Evolutionary conservation across 2,888 invertebrate genomes (phyloP).

Genomic region (Atrina japonica): DNA sequence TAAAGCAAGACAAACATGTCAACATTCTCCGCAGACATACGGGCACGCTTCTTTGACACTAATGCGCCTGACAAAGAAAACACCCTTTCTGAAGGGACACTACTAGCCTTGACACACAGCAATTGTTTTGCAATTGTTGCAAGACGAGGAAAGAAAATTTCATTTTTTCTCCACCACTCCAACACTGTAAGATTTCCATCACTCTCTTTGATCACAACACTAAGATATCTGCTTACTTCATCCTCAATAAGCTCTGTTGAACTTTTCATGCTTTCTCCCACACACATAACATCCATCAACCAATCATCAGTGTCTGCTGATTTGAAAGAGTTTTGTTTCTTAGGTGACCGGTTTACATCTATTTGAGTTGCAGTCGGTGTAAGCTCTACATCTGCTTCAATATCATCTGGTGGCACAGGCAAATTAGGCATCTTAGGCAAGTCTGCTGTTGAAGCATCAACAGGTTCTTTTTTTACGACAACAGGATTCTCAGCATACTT

Average conservation of each 20-base stretch:
- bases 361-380: too few species aligned
- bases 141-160: background rate
- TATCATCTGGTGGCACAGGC: too few species aligned
- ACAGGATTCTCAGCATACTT: too few species aligned
- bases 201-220: background rate
- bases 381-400: too few species aligned
- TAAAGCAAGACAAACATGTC: conserved; percentile 19
- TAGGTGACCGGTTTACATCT: too few species aligned
- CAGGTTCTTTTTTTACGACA: too few species aligned
- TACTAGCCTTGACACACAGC: conserved; percentile 4
- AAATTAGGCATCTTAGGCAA: too few species aligned
- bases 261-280: conserved; percentile 11
- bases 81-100: conserved; percentile 20
- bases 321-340: too few species aligned
- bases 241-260: too few species aligned
- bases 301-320: conserved; percentile 26
- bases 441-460: too few species aligned
- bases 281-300: conserved; percentile 22
- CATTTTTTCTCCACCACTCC: conserved; percentile 19
- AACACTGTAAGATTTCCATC: conserved; percentile 7
- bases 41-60: conserved; percentile 6
- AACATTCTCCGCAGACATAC: conserved; percentile 6
- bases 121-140: background rate
- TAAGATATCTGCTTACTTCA: conserved; percentile 1
- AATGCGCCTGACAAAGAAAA: conserved; percentile 2